Percentiles rank a stretch among this genome's conserved stretches.
Conservation (phyloP, 2,113 vertebrate species). For the Laticauda laticaudata region DNA sequence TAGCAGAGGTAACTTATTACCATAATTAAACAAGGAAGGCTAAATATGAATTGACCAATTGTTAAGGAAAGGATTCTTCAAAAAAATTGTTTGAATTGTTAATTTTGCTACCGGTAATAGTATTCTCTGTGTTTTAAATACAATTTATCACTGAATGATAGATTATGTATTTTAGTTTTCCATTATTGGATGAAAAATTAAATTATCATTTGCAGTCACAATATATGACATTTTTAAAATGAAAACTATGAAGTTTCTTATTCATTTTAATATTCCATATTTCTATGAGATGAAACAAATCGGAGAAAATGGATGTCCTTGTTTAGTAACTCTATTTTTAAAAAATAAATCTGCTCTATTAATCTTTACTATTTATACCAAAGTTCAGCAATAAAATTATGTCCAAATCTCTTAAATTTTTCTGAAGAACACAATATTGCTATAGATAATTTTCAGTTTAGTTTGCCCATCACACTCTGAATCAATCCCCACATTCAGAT, state of each 20-base stretch:
- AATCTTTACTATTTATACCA: neutral
- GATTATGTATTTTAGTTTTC: neutral
- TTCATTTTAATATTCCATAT: neutral
- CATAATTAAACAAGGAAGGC: neutral
- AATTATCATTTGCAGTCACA: neutral
- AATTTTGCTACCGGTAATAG: neutral
- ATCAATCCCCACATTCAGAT: neutral
- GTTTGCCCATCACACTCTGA: neutral
- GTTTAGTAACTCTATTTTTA: neutral
- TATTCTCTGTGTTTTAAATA: neutral
- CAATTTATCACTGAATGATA: neutral
- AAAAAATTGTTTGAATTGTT: neutral
- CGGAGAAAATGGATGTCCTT: neutral
- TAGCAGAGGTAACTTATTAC: neutral
- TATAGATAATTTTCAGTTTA: neutral
- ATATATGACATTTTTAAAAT: neutral
- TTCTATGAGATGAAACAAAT: neutral
- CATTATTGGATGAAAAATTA: neutral
- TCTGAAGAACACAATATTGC: neutral
- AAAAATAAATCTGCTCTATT: neutral
- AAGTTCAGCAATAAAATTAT: neutral
- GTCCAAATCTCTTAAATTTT: neutral
- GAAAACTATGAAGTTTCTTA: neutral
- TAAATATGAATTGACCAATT: neutral
- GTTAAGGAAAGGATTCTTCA: neutral